Conservation (phyloP, 2,888 invertebrate species). For the Dicycla oo region DNA sequence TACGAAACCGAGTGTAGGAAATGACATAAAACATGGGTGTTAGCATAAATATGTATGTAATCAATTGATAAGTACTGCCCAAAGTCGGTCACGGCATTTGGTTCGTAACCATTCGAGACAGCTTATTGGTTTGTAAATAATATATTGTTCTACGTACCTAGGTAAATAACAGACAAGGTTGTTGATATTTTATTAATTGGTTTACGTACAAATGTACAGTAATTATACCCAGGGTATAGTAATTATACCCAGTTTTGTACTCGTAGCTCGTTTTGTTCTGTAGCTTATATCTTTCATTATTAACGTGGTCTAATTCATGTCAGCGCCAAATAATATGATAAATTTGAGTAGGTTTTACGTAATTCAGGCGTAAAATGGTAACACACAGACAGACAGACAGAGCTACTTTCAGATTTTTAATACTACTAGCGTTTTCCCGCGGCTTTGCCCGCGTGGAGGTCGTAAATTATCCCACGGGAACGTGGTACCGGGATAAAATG, state of each 20-base stretch:
- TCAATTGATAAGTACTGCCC: not conserved
- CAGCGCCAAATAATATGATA: not conserved
- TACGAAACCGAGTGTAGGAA: not conserved
- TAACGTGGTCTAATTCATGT: not conserved
- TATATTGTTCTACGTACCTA: slow-evolving; percentile 39
- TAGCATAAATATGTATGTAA: not conserved
- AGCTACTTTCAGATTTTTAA: too few relatives aligned
- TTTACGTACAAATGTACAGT: not conserved
- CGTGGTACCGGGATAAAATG: too few relatives aligned
- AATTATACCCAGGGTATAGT: slow-evolving; percentile 14
- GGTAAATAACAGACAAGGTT: slow-evolving; percentile 28
- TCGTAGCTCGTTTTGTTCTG: slow-evolving; percentile 6
- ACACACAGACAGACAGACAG: too few relatives aligned
- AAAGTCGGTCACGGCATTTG: slow-evolving; percentile 52
- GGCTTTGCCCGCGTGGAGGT: too few relatives aligned
- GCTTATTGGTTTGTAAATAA: slow-evolving; percentile 51
- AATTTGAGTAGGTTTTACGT: not conserved
- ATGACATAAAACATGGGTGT: not conserved
- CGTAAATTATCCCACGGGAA: too few relatives aligned
- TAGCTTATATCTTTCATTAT: not conserved
- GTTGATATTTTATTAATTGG: slow-evolving; percentile 37
- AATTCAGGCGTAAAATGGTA: too few relatives aligned
- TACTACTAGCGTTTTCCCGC: too few relatives aligned
- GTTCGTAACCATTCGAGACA: slow-evolving; percentile 36
- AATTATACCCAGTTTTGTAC: slow-evolving; percentile 23